phyloP scores from a whole-genome alignment of 2,797 vertebrate genomes.

The Falco columbarius region DNA sequence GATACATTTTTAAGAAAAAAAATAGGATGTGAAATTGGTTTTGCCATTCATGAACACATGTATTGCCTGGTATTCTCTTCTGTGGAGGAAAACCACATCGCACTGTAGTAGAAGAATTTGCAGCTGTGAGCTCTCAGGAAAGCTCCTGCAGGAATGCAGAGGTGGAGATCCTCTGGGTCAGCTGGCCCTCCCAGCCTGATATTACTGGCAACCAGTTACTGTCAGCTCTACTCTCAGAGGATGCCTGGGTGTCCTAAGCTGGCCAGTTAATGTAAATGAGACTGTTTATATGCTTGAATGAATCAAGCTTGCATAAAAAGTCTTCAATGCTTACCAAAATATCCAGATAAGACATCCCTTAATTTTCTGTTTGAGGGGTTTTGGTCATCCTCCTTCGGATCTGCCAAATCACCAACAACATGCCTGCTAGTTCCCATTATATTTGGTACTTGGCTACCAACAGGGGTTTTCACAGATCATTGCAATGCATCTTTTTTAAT shows the following conservation, averaged over 20 bases:
- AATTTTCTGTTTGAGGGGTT: background rate
- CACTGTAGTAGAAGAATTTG: background rate
- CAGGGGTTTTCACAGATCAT: background rate
- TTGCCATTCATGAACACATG: background rate
- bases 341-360: background rate
- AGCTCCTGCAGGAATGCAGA: background rate
- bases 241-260: background rate
- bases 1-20: background rate
- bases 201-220: background rate
- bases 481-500: background rate
- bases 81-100: accelerated
- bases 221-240: background rate
- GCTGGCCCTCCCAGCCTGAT: background rate
- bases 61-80: background rate
- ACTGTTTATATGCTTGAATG: background rate
- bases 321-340: background rate
- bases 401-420: background rate
- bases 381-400: background rate
- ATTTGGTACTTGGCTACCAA: background rate
- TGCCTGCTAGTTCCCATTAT: background rate
- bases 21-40: background rate
- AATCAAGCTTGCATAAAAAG: background rate
- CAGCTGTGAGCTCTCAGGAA: background rate
- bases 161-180: background rate
- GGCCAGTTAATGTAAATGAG: background rate